Conservation (phyloP, 2,113 vertebrate genomes). For the Prunella fulvescens region DNA sequence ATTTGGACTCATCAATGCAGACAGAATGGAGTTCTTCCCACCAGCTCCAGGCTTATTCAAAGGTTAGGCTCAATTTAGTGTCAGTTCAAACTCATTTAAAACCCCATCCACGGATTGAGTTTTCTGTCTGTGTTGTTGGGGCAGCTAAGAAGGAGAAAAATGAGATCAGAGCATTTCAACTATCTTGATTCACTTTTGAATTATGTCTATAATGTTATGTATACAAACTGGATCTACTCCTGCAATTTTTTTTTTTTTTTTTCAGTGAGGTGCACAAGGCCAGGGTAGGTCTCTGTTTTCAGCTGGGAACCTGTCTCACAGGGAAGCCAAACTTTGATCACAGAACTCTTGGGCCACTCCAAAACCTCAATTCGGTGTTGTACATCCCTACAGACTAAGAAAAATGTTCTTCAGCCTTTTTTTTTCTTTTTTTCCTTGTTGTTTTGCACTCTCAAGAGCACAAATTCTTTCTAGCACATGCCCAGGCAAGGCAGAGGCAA, state of each 20-base stretch:
- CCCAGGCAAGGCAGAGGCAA: neutral
- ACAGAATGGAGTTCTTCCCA: neutral
- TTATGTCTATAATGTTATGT: neutral
- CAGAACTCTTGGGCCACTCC: neutral
- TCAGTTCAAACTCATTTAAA: slow-evolving; percentile 36
- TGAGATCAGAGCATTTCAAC: neutral
- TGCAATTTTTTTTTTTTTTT: neutral
- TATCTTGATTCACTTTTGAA: neutral
- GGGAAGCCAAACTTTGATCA: neutral
- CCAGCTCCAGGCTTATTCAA: neutral
- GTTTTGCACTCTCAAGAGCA: neutral
- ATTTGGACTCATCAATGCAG: neutral
- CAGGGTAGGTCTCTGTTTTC: neutral
- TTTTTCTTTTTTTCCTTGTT: neutral
- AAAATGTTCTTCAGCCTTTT: neutral
- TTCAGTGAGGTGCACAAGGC: neutral
- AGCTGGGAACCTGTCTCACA: neutral
- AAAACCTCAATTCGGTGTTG: neutral
- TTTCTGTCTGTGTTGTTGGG: neutral
- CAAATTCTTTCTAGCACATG: neutral
- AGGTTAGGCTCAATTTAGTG: slow-evolving; percentile 33
- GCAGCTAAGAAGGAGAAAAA: neutral
- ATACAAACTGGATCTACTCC: neutral
- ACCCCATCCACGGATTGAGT: neutral
- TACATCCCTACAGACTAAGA: neutral